Conservation (phyloP, 2,113 vertebrate genomes). For the Anser brachyrhynchus region DNA sequence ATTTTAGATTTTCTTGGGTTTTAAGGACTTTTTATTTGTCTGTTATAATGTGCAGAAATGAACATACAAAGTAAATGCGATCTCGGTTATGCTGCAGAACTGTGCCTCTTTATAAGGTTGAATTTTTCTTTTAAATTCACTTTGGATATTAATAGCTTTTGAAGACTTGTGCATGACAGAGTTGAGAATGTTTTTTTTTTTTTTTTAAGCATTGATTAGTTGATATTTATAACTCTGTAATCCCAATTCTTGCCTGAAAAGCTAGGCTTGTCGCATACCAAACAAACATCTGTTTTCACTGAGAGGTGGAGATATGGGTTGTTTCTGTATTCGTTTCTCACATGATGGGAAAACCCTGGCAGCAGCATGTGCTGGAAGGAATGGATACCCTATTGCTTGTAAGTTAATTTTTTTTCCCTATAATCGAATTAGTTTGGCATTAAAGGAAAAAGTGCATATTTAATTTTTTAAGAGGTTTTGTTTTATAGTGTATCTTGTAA, state of each 20-base stretch:
- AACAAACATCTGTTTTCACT: slow-evolving; percentile 90
- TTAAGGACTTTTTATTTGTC: not conserved
- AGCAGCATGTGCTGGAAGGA: slow-evolving; percentile 90
- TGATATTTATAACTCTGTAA: not conserved
- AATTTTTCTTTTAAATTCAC: not conserved
- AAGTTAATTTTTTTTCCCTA: slow-evolving; percentile 46
- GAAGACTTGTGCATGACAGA: not conserved
- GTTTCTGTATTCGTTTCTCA: slow-evolving; percentile 90
- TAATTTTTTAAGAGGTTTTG: not conserved
- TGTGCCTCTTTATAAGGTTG: not conserved
- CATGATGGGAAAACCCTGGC: slow-evolving; percentile 87
- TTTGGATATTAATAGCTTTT: not conserved
- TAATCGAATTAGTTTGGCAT: not conserved
- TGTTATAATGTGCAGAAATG: not conserved
- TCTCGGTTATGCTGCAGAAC: not conserved
- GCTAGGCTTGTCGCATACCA: slow-evolving; percentile 91
- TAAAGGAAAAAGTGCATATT: not conserved
- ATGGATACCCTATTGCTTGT: slow-evolving; percentile 91
- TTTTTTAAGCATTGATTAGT: not conserved
- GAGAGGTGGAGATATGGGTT: slow-evolving; percentile 89
- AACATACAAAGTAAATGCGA: not conserved
- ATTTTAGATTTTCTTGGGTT: not conserved
- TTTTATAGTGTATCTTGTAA: not conserved
- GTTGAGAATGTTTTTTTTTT: not conserved
- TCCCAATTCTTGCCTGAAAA: slow-evolving; percentile 38